Conservation (phyloP, 2,888 invertebrate species). For the Laspeyria flexula region DNA sequence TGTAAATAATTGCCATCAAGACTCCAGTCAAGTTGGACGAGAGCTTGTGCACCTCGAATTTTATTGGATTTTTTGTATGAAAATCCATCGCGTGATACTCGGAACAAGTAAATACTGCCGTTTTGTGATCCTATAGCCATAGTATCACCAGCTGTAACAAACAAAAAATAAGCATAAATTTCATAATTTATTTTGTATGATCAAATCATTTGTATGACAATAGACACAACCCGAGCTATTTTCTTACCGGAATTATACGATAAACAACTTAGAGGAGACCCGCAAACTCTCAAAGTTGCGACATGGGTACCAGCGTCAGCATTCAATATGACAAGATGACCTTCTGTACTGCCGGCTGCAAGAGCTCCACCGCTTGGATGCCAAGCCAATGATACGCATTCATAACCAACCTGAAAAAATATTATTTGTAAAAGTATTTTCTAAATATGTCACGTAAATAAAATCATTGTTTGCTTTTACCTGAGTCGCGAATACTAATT, state of each 20-base stretch:
- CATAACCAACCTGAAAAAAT: conserved; percentile 89
- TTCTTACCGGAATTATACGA: conserved; percentile 93
- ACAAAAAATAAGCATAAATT: not conserved
- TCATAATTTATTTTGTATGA: too few relatives aligned
- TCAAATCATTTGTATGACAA: too few relatives aligned
- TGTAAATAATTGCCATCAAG: conserved; percentile 95
- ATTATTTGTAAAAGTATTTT: not conserved
- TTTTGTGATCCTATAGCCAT: conserved; percentile 97
- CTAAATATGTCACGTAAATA: not conserved
- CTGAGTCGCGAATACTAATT: conserved; percentile 94
- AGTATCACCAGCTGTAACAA: conserved; percentile 91
- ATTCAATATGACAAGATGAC: conserved; percentile 94
- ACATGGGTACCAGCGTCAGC: conserved; percentile 95
- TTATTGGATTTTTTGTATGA: conserved; percentile 96
- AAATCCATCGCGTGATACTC: conserved; percentile 95
- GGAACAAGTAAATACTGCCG: conserved; percentile 90
- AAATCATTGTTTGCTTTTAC: conserved; percentile 70
- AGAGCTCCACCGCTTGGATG: conserved; percentile 95
- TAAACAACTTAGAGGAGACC: conserved; percentile 94
- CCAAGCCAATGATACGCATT: conserved; percentile 94
- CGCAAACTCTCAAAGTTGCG: conserved; percentile 94
- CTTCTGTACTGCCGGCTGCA: conserved; percentile 95
- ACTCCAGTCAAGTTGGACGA: conserved; percentile 96
- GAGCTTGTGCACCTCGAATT: conserved; percentile 93
- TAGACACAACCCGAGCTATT: not conserved